phyloP scores from a whole-genome alignment of 2,113 vertebrate species.

The Phaetusa simplex region DNA sequence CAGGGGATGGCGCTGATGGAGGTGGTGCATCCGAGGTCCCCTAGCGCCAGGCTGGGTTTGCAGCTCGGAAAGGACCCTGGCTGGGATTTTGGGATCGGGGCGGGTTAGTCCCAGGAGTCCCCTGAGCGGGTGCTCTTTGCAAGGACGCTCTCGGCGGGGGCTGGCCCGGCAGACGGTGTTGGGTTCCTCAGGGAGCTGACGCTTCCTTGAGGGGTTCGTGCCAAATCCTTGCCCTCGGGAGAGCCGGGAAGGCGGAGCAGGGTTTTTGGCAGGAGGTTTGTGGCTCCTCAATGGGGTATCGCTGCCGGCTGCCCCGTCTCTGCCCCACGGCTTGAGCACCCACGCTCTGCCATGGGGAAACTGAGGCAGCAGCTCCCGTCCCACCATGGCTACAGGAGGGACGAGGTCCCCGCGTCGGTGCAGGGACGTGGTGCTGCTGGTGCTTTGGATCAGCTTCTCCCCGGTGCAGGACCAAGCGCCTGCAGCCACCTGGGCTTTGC shows the following conservation, averaged over 20 bases:
- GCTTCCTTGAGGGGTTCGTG: not conserved
- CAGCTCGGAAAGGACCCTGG: not conserved
- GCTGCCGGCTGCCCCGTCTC: not conserved
- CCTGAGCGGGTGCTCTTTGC: not conserved
- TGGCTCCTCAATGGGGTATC: not conserved
- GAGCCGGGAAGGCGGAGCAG: not conserved
- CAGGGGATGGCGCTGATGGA: accelerated
- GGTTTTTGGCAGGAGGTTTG: not conserved
- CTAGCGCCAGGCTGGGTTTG: not conserved
- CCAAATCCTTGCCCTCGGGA: accelerated
- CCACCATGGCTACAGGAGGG: not conserved
- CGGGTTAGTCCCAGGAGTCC: not conserved
- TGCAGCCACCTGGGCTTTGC: not conserved
- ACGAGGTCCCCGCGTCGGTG: accelerated
- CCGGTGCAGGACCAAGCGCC: not conserved
- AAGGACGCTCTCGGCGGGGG: accelerated
- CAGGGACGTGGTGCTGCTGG: accelerated
- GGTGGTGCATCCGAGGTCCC: not conserved
- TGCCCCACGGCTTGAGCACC: not conserved
- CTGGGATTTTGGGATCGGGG: not conserved
- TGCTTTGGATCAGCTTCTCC: not conserved
- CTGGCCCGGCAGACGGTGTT: accelerated
- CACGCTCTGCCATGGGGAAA: accelerated
- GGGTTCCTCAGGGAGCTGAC: not conserved
- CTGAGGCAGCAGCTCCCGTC: not conserved